Percentiles rank a stretch among this genome's conserved stretches.
Conservation (phyloP, 2,113 vertebrate species). For the Lutjanus erythropterus region DNA sequence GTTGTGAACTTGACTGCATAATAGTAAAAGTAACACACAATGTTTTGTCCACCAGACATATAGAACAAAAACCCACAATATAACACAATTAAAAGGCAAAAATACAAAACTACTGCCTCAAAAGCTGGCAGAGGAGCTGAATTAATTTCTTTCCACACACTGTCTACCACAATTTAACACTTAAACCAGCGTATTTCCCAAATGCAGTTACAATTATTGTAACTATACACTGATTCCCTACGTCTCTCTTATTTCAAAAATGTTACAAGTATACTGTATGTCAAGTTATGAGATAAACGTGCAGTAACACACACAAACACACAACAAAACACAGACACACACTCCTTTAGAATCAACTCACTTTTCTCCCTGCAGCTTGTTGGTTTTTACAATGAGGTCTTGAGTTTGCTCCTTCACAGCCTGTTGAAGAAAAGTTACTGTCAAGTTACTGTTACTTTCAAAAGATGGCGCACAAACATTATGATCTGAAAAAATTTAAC, state of each 20-base stretch:
- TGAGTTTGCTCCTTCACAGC: slow-evolving; percentile 97
- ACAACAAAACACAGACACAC: background rate
- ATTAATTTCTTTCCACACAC: background rate
- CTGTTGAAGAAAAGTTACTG: slow-evolving; percentile 80
- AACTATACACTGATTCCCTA: background rate
- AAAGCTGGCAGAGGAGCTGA: background rate
- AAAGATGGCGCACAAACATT: background rate
- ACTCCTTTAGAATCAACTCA: slow-evolving; percentile 77
- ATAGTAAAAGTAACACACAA: background rate
- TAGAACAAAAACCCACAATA: background rate
- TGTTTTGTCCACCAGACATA: background rate
- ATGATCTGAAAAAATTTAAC: background rate
- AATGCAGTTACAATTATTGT: no score
- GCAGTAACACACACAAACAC: background rate
- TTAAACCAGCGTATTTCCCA: background rate
- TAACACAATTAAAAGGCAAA: background rate
- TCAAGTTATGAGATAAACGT: background rate
- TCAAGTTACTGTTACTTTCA: no score
- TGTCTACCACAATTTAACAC: background rate
- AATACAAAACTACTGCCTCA: background rate
- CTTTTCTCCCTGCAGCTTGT: slow-evolving; percentile 98
- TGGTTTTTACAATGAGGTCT: slow-evolving; percentile 97
- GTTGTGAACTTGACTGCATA: background rate
- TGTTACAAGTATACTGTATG: no score
- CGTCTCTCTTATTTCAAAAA: no score